Evolutionary conservation across 2,797 vertebrate genomes (phyloP).

Genomic region (Poecilia wingei): DNA sequence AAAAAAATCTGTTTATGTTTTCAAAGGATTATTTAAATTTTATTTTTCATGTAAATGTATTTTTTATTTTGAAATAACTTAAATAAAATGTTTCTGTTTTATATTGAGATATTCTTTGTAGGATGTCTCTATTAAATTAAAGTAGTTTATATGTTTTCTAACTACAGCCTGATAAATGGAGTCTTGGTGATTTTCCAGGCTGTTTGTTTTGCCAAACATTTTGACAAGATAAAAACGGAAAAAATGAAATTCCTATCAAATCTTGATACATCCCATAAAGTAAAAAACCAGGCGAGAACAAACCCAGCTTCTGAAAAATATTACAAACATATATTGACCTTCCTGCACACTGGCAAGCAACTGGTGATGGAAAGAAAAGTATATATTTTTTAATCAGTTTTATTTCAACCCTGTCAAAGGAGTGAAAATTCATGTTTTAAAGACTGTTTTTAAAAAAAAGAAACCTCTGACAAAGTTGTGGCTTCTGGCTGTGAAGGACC

Average conservation of each 20-base stretch:
- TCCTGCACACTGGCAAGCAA: neutral
- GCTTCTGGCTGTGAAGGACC: conserved; percentile 2
- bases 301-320: neutral
- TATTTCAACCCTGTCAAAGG: neutral
- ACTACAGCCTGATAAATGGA: neutral
- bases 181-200: neutral
- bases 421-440: neutral
- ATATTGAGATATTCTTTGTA: neutral
- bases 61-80: neutral
- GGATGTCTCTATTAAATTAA: neutral
- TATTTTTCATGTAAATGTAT: neutral
- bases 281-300: neutral
- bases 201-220: neutral
- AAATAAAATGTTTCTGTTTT: neutral
- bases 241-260: neutral
- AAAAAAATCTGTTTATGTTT: neutral
- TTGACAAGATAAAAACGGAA: neutral
- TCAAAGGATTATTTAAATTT: neutral
- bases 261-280: neutral
- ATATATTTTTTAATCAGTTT: neutral
- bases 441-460: neutral
- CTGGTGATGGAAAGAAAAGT: neutral
- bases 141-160: neutral
- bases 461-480: neutral
- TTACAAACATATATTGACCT: neutral